A percentile compares a stretch with the other conserved stretches of the same genome.
These are phyloP conservation scores for Apotomis betuletana DNA, from an alignment of 2,888 invertebrate species.

Conservation along the genomic window DNA sequence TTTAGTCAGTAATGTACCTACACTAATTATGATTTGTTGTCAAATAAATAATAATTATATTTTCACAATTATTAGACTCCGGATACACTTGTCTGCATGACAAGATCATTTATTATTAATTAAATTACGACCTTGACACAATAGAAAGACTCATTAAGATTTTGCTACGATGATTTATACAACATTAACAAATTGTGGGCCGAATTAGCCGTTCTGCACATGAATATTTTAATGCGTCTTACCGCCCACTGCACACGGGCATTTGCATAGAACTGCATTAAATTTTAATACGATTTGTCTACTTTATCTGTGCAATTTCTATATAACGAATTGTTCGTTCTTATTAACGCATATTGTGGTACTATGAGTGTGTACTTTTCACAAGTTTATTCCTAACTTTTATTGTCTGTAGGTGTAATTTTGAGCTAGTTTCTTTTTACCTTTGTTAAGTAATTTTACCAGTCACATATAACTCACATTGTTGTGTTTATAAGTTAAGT, in stretches of 20 bases:
- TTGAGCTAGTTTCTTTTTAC: too few relatives aligned
- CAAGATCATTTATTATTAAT: conserved; percentile 55
- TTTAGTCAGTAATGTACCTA: too few relatives aligned
- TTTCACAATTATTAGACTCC: too few relatives aligned
- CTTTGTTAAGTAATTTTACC: neutral
- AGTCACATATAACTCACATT: too few relatives aligned
- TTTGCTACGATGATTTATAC: conserved; percentile 51
- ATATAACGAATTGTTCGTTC: neutral
- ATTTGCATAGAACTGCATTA: conserved; percentile 28
- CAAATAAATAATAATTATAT: too few relatives aligned
- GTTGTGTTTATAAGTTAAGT: too few relatives aligned
- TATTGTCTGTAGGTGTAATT: too few relatives aligned
- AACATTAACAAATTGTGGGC: conserved; percentile 54
- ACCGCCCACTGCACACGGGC: conserved; percentile 16
- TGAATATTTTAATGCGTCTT: conserved; percentile 40
- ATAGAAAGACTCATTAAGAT: conserved; percentile 46
- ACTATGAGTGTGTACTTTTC: neutral
- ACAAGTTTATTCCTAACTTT: too few relatives aligned
- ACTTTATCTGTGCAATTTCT: conserved; percentile 1
- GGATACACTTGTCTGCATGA: conserved; percentile 49
- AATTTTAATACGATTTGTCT: conserved; percentile 26
- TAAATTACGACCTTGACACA: conserved; percentile 64
- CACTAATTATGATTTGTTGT: too few relatives aligned
- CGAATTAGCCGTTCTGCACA: conserved; percentile 45
- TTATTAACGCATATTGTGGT: too few relatives aligned